Base-by-base conservation (phyloP, 2,113 vertebrate genomes). In the Astur gentilis region DNA sequence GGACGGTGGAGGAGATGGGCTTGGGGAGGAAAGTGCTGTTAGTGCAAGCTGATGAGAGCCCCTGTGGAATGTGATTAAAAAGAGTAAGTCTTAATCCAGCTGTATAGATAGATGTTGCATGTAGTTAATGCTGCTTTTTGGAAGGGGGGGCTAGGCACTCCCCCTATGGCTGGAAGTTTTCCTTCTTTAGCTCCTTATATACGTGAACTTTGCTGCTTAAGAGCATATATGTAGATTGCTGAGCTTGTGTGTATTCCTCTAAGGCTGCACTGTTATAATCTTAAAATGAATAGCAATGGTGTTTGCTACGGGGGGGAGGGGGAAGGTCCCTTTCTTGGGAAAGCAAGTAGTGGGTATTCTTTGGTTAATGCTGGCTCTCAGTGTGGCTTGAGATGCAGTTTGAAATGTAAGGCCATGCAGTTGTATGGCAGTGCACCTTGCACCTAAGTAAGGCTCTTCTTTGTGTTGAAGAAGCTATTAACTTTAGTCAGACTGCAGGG, bases 1-100 rank as follows among this genome's bases (percentile, higher is more conserved):
- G 18, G n/a, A 6, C 0, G 17, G 7, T 66, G 12, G 34, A 69
- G 23, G 45, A 73, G 3, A 2, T 3, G 2, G 38, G 8, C 6
- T 15, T 44, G 16, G 25, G 14, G 11, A 34, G 17, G 47, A 32
- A 66, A 57, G 40, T 9, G 27, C 16, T 76, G 4, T 18, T 38
- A 10, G 23, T 21, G 23, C 6, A 76, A 71, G 29, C 16, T 84
- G 38, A 14, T 40, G 44, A 45, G 27, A 15, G 5, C 2, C n/a
- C 2, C 8, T 19, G 7, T 25, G 19, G 64, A 65, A 12, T 2
- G 10, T 19, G 11, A 60, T 36, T 47, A 9, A 45, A 86, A 83
- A 47, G 40, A 54, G 12, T 73, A 71, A 93, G 54, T 67, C n/a
- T 62, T n/a, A 47, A 55, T 14, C 7, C 47, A 25, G 7, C 14